Evolutionary conservation across 2,113 vertebrate genomes (phyloP).

Genomic region (Rhinoderma darwinii): DNA sequence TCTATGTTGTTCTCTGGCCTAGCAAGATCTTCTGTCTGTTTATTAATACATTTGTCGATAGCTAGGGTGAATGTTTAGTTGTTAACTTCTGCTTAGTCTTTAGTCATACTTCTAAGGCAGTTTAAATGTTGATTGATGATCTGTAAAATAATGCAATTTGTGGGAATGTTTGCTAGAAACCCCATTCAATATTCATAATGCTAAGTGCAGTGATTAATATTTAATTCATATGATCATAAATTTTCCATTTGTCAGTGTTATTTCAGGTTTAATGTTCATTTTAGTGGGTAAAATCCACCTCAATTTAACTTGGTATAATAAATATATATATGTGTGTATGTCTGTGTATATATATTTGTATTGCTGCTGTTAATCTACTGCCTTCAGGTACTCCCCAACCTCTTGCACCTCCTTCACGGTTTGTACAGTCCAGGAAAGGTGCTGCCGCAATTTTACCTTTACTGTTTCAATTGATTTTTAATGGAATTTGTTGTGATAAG

Average conservation of each 20-base stretch:
- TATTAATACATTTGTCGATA: background rate
- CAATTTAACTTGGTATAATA: background rate
- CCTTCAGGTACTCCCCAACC: too few relatives aligned
- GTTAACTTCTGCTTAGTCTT: background rate
- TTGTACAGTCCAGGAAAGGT: too few relatives aligned
- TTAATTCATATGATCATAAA: conserved; percentile 40
- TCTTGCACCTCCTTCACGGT: too few relatives aligned
- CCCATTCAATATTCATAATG: conserved; percentile 58
- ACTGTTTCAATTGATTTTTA: too few relatives aligned
- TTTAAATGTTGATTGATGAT: conserved; percentile 39
- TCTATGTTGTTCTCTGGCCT: background rate
- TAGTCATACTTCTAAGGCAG: background rate
- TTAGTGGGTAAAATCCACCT: background rate
- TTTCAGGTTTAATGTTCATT: conserved; percentile 43
- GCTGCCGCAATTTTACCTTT: too few relatives aligned
- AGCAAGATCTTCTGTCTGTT: background rate
- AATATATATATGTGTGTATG: too few relatives aligned
- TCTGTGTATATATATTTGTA: too few relatives aligned
- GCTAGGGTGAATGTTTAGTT: background rate
- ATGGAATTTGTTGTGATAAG: too few relatives aligned
- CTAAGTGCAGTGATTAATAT: conserved; percentile 55
- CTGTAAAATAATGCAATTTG: conserved; percentile 50
- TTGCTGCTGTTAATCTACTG: too few relatives aligned
- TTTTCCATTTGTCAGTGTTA: conserved; percentile 52
- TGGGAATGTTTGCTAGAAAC: conserved; percentile 36